Evolutionary conservation across 2,113 vertebrate species (phyloP).

Genomic region (Ascaphus truei): DNA sequence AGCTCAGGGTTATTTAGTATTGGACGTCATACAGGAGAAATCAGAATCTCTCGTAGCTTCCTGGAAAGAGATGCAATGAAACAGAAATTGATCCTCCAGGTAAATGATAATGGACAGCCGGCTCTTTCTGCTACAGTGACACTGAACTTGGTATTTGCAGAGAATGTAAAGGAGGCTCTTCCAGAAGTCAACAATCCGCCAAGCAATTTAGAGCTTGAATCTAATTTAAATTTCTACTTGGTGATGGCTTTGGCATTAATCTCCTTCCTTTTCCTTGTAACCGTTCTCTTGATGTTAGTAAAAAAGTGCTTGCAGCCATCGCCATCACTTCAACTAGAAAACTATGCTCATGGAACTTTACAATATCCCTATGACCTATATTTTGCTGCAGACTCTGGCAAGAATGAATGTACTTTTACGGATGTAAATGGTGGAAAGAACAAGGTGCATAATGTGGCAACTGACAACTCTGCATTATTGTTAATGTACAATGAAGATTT

Average conservation of each 20-base stretch:
- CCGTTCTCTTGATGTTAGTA: too few relatives aligned
- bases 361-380: too few relatives aligned
- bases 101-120: slow-evolving; percentile 3
- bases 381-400: too few relatives aligned
- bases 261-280: slow-evolving; percentile 27
- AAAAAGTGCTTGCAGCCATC: background rate
- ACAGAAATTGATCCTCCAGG: slow-evolving; percentile 6
- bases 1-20: slow-evolving; percentile 33
- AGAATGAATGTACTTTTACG: too few relatives aligned
- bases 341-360: too few relatives aligned
- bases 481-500: too few relatives aligned
- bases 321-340: too few relatives aligned
- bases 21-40: slow-evolving; percentile 35
- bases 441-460: too few relatives aligned
- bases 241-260: background rate
- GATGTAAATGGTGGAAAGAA: too few relatives aligned
- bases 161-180: background rate
- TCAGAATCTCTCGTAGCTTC: slow-evolving; percentile 21
- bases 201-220: background rate
- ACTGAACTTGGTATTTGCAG: background rate
- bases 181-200: background rate
- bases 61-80: slow-evolving; percentile 28
- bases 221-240: background rate
- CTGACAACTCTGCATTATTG: too few relatives aligned
- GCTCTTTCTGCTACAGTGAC: background rate